phyloP scores from a whole-genome alignment of 1,140 invertebrate genomes.

The Orchestia grillus region DNA sequence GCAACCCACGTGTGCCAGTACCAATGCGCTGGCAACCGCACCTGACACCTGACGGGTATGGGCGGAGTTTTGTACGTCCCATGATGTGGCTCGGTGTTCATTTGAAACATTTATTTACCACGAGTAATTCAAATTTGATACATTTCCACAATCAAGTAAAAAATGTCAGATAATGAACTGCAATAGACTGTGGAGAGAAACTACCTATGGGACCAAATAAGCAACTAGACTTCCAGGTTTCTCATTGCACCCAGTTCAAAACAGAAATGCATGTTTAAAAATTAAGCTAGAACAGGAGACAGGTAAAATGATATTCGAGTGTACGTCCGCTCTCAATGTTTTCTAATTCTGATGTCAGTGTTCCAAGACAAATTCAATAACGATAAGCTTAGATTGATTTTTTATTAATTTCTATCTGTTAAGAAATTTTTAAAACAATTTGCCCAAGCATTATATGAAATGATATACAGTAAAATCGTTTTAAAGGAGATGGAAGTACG shows the following conservation, averaged over 20 bases:
- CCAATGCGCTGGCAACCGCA: neutral
- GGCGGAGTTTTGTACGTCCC: neutral
- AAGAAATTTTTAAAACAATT: neutral
- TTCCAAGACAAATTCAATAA: no score
- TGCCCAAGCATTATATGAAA: neutral
- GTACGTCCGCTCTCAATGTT: neutral
- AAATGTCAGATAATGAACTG: no score
- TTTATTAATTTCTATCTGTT: no score
- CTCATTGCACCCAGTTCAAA: neutral
- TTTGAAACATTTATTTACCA: no score
- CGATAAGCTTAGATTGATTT: no score
- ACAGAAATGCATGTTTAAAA: neutral
- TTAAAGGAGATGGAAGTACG: neutral
- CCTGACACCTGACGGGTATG: neutral
- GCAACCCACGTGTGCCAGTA: neutral
- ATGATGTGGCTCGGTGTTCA: no score
- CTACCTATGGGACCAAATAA: no score
- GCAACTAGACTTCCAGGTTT: no score
- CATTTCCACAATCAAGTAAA: no score
- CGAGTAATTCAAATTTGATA: no score
- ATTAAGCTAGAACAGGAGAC: neutral
- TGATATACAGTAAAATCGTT: neutral
- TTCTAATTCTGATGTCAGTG: neutral
- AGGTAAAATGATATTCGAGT: neutral
- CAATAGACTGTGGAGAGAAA: no score